phyloP scores from a whole-genome alignment of 64 coral and sea anemone species.

The Anthopleura sola region DNA sequence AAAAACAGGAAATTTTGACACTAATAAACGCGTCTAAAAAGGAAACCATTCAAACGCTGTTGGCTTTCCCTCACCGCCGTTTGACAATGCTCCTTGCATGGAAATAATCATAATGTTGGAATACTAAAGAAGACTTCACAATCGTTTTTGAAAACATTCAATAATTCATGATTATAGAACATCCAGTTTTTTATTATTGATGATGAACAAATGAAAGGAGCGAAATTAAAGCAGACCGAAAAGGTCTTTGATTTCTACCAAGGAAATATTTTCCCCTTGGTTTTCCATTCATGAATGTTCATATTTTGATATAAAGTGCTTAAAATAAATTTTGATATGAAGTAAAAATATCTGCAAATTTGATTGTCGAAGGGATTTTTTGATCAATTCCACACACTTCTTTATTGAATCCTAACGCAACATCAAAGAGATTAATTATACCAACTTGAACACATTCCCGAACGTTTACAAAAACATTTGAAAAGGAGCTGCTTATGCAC shows the following conservation, averaged over 20 bases:
- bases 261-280: background rate
- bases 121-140: background rate
- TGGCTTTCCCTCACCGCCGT: background rate
- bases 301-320: background rate
- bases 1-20: no score
- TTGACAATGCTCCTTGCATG: background rate
- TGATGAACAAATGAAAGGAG: background rate
- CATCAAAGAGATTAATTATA: background rate
- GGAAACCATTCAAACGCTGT: background rate
- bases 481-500: background rate
- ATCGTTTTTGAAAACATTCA: background rate
- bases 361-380: no score
- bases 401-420: background rate
- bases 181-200: slow-evolving; percentile 1
- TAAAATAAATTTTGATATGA: no score
- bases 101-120: background rate
- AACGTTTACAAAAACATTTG: background rate
- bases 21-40: no score
- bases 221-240: slow-evolving; percentile 10
- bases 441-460: background rate
- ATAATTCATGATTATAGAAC: background rate
- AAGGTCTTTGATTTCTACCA: background rate
- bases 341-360: no score
- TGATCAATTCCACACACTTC: background rate
- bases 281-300: background rate